Evolutionary conservation across 2,797 vertebrate species (phyloP).

Genomic region (Poeciliopsis gracilis): DNA sequence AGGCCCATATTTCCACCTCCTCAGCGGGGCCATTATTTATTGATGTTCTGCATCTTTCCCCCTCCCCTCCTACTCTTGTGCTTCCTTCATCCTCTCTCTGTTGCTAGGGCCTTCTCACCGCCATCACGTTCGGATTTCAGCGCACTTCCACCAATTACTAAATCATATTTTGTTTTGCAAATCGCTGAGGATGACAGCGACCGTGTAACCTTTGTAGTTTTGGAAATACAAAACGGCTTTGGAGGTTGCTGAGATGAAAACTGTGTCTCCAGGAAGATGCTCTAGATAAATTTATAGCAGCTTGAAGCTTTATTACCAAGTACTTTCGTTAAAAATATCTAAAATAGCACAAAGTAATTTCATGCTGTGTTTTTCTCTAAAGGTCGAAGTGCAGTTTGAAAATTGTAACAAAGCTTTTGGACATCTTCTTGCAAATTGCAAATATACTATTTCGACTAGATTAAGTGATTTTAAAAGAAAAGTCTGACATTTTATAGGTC

Average conservation of each 20-base stretch:
- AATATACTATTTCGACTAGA: neutral
- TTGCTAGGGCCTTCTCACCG: conserved; percentile 82
- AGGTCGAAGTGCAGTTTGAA: conserved; percentile 1
- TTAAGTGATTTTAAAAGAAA: neutral
- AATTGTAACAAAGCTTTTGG: conserved; percentile 5
- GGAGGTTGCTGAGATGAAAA: conserved; percentile 32
- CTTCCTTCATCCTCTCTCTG: conserved; percentile 80
- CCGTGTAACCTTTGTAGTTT: conserved; percentile 28
- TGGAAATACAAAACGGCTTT: conserved; percentile 8
- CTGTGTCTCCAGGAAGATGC: conserved; percentile 18
- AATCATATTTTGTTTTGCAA: conserved; percentile 51
- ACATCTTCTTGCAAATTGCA: neutral
- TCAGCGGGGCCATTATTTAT: conserved; percentile 87
- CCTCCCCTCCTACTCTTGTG: conserved; percentile 69
- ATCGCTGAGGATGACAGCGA: conserved; percentile 41
- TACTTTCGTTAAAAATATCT: conserved; percentile 26
- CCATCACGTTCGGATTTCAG: conserved; percentile 61
- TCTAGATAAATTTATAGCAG: conserved; percentile 38
- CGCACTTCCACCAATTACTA: conserved; percentile 68
- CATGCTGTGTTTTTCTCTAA: neutral
- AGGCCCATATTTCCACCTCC: conserved; percentile 85
- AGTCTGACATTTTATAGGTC: conserved; percentile 9
- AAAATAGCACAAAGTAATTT: neutral
- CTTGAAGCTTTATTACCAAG: conserved; percentile 36
- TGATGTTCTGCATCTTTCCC: conserved; percentile 84